Percentiles rank a stretch among this genome's conserved stretches.
phyloP scores from a whole-genome alignment of 2,113 vertebrate genomes.

The Gasterosteus aculeatus region DNA sequence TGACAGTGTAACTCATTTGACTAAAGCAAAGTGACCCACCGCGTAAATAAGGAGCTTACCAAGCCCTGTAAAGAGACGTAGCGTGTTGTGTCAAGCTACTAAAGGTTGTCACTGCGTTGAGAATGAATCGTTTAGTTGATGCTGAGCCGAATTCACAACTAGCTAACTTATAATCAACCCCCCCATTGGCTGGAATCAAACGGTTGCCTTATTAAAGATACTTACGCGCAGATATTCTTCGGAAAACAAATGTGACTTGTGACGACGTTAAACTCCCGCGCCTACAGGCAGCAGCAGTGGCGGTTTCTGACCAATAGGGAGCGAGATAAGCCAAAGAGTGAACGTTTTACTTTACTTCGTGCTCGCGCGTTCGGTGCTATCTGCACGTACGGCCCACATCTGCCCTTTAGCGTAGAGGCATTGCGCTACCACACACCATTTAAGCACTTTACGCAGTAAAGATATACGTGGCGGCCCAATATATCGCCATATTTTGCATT shows the following conservation, averaged over 20 bases:
- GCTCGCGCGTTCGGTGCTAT: constrained; percentile 12
- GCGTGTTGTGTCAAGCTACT: not conserved
- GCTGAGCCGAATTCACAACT: not conserved
- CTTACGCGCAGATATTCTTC: constrained; percentile 23
- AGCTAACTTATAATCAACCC: not conserved
- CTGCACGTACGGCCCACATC: rapidly evolving
- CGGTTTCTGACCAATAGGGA: constrained; percentile 57
- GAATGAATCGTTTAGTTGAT: not conserved
- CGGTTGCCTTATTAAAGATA: not conserved
- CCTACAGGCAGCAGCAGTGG: constrained; percentile 47
- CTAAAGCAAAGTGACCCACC: not conserved
- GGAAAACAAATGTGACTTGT: not conserved
- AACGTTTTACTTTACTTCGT: rapidly evolving
- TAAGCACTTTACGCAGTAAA: rapidly evolving
- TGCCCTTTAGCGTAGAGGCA: rapidly evolving
- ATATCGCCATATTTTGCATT: rapidly evolving
- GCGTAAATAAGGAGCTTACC: not conserved
- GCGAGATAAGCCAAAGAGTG: constrained; percentile 14
- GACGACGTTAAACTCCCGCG: constrained; percentile 46
- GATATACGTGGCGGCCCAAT: rapidly evolving
- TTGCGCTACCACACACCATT: not conserved
- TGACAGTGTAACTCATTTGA: not conserved
- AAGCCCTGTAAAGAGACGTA: too few relatives aligned
- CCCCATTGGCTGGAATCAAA: not conserved
- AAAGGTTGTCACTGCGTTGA: not conserved